Evolutionary conservation across 2,797 vertebrate species (phyloP).

Genomic region (Crossoptilon crossoptilon): DNA sequence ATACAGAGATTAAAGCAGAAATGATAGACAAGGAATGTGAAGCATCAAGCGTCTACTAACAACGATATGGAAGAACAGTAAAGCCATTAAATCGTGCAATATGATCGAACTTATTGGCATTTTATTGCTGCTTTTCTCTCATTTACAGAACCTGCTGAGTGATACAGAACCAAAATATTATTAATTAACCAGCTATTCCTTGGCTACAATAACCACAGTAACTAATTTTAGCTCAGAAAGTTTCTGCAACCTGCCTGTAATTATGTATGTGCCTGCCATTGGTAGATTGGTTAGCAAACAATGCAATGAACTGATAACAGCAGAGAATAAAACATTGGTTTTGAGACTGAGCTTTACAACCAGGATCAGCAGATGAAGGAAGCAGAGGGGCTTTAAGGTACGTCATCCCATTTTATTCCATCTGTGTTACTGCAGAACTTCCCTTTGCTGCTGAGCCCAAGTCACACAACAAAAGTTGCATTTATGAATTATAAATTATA

Average conservation of each 20-base stretch:
- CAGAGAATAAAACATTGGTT: slow-evolving; percentile 60
- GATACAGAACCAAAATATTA: slow-evolving; percentile 8
- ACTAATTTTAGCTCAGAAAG: background rate
- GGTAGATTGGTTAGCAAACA: slow-evolving; percentile 49
- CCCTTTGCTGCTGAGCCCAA: fast-evolving
- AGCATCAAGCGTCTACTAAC: background rate
- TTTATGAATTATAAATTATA: background rate
- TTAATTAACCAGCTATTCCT: slow-evolving; percentile 65
- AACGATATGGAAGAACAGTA: background rate
- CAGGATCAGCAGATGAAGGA: background rate
- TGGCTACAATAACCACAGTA: background rate
- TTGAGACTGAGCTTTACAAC: background rate
- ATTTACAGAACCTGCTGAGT: background rate
- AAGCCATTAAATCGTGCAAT: background rate
- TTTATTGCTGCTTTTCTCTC: background rate
- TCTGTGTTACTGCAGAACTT: background rate
- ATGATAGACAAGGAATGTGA: background rate
- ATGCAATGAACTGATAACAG: slow-evolving; percentile 62
- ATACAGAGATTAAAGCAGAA: background rate
- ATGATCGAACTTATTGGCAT: background rate
- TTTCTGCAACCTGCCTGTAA: slow-evolving; percentile 19
- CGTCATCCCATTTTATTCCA: background rate
- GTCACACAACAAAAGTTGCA: fast-evolving
- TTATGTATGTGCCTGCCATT: slow-evolving; percentile 7
- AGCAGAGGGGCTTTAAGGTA: slow-evolving; percentile 60